Conservation (phyloP, 2,113 vertebrate species). For the Halichoerus grypus region DNA sequence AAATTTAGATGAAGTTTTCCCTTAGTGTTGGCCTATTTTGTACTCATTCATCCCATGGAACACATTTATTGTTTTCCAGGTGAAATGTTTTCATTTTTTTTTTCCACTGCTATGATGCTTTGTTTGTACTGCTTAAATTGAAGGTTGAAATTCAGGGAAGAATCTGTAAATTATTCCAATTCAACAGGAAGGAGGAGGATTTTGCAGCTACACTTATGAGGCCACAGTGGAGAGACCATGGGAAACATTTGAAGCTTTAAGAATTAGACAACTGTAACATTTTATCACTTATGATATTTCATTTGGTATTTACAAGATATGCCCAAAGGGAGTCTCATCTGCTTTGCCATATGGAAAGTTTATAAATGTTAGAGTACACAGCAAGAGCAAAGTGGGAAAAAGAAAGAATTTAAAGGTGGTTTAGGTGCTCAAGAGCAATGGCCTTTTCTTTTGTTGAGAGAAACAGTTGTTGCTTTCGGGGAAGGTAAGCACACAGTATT, state of each 20-base stretch:
- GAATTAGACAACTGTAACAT: slow-evolving; percentile 73
- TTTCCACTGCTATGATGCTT: not conserved
- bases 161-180: slow-evolving; percentile 67
- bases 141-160: slow-evolving; percentile 20
- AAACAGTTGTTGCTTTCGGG: slow-evolving; percentile 74
- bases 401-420: slow-evolving; percentile 40
- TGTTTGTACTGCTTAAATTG: not conserved
- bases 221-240: slow-evolving; percentile 61
- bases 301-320: slow-evolving; percentile 79
- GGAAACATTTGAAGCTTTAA: slow-evolving; percentile 74
- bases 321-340: slow-evolving; percentile 64
- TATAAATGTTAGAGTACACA: slow-evolving; percentile 57
- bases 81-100: not conserved
- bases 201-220: slow-evolving; percentile 30
- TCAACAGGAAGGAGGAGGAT: not conserved
- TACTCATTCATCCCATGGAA: not conserved
- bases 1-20: slow-evolving; percentile 15
- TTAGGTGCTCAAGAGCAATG: not conserved
- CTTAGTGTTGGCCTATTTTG: not conserved
- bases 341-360: slow-evolving; percentile 77
- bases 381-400: slow-evolving; percentile 55
- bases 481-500: not conserved
- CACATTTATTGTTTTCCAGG: not conserved
- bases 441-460: slow-evolving; percentile 43
- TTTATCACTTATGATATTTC: slow-evolving; percentile 80